These are phyloP conservation scores for Lucilia cuprina DNA, from an alignment of 1,140 invertebrate genomes.

Conservation along the genomic window DNA sequence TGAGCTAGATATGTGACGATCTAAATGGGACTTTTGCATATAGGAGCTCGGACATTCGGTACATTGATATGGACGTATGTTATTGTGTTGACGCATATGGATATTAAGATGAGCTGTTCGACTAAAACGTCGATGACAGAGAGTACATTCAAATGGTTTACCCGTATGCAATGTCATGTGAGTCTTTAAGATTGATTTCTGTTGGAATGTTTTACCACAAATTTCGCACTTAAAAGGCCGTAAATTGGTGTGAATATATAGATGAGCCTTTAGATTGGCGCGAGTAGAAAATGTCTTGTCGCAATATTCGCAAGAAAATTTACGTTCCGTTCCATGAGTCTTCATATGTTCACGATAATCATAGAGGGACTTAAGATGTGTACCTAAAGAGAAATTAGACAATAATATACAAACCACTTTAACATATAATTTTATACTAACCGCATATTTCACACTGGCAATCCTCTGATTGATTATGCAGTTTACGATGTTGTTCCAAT, in stretches of 20 bases:
- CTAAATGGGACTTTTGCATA: conserved; percentile 41
- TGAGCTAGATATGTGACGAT: conserved; percentile 38
- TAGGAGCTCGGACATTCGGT: conserved; percentile 37
- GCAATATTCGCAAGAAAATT: conserved; percentile 4
- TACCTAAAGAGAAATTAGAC: background rate
- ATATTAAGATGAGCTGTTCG: conserved; percentile 36
- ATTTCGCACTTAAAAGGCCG: conserved; percentile 38
- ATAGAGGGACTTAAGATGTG: background rate
- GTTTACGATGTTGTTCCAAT: background rate
- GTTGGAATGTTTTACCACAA: conserved; percentile 39
- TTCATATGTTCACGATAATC: background rate
- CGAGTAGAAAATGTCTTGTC: background rate
- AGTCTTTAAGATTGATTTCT: conserved; percentile 39
- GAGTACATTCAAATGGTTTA: conserved; percentile 36
- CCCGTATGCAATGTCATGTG: conserved; percentile 40
- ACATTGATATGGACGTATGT: conserved; percentile 35
- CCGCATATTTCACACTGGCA: background rate
- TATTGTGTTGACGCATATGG: conserved; percentile 37
- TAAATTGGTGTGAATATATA: conserved; percentile 36
- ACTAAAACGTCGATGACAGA: conserved; percentile 40
- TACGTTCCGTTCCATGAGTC: background rate
- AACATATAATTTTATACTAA: background rate
- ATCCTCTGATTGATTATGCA: background rate
- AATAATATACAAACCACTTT: background rate
- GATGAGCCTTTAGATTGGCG: background rate